Conservation (phyloP, 2,113 vertebrate species). For the human (Homo sapiens) region DNA sequence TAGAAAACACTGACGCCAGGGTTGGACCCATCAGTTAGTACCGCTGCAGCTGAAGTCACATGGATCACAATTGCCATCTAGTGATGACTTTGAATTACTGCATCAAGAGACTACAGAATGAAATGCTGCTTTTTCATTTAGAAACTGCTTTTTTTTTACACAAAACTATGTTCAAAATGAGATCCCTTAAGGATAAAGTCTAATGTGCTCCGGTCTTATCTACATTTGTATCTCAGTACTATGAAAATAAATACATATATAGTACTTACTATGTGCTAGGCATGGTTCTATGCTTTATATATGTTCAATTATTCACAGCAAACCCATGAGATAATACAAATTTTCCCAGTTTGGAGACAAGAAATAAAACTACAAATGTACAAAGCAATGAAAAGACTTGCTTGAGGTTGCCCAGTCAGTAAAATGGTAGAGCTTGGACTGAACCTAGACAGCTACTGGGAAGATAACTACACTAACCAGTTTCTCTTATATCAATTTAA, state of each 20-base stretch:
- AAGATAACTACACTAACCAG: background rate
- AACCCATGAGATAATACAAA: background rate
- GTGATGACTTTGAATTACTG: constrained; percentile 27
- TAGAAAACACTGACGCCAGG: background rate
- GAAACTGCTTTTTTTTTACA: background rate
- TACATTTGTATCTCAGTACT: background rate
- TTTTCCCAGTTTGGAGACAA: background rate
- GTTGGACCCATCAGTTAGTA: background rate
- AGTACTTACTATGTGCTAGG: background rate
- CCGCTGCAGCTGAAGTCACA: background rate
- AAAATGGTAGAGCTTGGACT: background rate
- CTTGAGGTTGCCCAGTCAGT: background rate
- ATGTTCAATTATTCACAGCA: background rate
- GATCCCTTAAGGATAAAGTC: background rate
- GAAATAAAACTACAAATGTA: background rate
- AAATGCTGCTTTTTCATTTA: background rate
- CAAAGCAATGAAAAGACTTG: background rate
- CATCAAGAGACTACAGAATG: background rate
- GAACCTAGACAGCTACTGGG: background rate
- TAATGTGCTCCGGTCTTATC: background rate
- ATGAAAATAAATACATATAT: background rate
- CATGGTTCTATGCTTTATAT: background rate
- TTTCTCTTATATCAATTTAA: background rate
- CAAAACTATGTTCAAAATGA: constrained; percentile 21
- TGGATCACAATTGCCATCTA: constrained; percentile 66